phyloP scores from a whole-genome alignment of 2,113 vertebrate species.

The Xerus inauris region DNA sequence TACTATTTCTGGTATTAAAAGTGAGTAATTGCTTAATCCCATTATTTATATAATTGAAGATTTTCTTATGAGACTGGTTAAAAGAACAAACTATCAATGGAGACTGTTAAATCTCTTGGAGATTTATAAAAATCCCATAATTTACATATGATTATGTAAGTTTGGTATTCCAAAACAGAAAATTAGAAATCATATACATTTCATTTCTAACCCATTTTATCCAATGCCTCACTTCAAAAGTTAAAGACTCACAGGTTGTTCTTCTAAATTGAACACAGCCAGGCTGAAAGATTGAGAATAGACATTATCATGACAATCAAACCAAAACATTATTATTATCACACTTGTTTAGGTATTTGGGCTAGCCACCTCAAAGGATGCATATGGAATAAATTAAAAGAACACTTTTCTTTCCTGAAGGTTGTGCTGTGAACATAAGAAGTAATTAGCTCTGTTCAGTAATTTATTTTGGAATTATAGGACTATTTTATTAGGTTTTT shows the following conservation, averaged over 20 bases:
- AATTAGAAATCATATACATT: background rate
- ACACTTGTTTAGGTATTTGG: background rate
- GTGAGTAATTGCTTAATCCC: background rate
- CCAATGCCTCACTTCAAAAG: background rate
- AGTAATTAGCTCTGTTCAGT: background rate
- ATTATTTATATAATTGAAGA: background rate
- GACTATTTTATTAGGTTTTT: background rate
- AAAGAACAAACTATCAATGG: background rate
- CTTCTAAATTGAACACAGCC: background rate
- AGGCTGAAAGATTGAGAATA: background rate
- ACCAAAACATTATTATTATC: background rate
- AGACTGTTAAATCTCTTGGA: background rate
- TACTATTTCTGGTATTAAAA: background rate
- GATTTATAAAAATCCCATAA: background rate
- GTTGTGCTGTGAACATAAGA: constrained; percentile 56
- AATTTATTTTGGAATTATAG: background rate
- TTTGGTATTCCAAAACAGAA: background rate
- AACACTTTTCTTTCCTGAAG: constrained; percentile 55
- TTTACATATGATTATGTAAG: background rate
- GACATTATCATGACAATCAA: background rate
- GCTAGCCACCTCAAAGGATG: background rate
- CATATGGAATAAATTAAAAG: background rate
- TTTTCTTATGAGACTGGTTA: background rate
- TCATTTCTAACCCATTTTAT: background rate
- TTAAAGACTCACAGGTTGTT: background rate